phyloP scores from a whole-genome alignment of 2,113 vertebrate species.

The Myiopsitta monachus region DNA sequence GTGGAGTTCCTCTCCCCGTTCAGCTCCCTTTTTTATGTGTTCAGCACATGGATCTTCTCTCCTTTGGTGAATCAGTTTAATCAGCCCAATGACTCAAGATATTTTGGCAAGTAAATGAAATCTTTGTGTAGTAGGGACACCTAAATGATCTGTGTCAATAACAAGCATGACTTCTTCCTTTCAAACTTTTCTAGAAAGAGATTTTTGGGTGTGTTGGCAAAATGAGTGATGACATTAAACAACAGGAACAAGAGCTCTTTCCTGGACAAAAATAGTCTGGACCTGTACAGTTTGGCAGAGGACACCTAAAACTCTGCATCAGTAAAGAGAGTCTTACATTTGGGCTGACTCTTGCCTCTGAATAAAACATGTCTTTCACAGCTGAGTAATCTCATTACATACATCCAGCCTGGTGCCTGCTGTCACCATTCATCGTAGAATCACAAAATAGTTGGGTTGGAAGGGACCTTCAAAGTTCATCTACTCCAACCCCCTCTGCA shows the following conservation, averaged over 20 bases:
- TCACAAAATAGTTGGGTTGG: neutral
- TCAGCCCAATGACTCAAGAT: neutral
- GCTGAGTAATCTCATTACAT: neutral
- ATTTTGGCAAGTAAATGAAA: neutral
- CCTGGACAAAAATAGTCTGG: neutral
- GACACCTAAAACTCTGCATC: neutral
- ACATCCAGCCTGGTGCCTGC: neutral
- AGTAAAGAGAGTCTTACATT: neutral
- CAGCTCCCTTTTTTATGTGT: neutral
- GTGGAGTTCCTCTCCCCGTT: neutral
- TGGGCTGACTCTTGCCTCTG: neutral
- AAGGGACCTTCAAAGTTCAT: neutral
- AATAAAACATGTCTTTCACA: neutral
- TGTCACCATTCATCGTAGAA: neutral
- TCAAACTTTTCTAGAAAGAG: neutral
- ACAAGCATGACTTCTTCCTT: neutral
- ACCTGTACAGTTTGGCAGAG: neutral
- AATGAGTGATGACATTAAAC: neutral
- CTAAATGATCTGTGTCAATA: neutral
- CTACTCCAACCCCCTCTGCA: neutral
- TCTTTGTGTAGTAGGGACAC: neutral
- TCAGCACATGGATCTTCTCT: neutral
- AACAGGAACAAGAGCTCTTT: neutral
- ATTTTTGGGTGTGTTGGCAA: neutral
- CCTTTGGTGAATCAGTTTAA: neutral